These are phyloP conservation scores for Sphaeridia pumilis DNA, from an alignment of 2,888 invertebrate genomes.

Conservation along the genomic window DNA sequence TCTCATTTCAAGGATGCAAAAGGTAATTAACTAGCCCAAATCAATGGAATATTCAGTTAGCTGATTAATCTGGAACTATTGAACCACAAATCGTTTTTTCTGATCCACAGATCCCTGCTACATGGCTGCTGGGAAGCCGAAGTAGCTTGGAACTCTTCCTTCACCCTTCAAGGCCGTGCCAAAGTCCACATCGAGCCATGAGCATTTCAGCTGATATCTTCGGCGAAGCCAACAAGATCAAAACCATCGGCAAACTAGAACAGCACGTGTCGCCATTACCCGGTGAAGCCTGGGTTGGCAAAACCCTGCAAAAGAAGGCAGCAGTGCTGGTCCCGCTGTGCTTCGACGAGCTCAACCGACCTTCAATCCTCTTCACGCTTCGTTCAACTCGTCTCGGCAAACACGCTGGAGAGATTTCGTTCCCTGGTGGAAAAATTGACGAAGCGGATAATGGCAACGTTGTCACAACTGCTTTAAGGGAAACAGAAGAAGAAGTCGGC, in stretches of 20 bases:
- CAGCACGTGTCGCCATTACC: constrained; percentile 9
- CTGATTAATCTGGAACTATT: too few relatives aligned
- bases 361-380: constrained; percentile 68
- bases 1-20: too few relatives aligned
- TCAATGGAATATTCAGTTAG: too few relatives aligned
- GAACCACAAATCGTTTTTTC: too few relatives aligned
- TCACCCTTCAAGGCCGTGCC: too few relatives aligned
- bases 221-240: constrained; percentile 20
- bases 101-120: too few relatives aligned
- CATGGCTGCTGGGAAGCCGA: too few relatives aligned
- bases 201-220: too few relatives aligned
- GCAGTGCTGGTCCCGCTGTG: constrained; percentile 76
- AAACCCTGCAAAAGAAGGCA: constrained; percentile 44
- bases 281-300: constrained; percentile 12
- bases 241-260: constrained; percentile 16
- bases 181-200: too few relatives aligned
- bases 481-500: constrained; percentile 75
- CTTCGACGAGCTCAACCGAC: constrained; percentile 47
- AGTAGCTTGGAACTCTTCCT: too few relatives aligned
- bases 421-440: constrained; percentile 57
- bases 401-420: constrained; percentile 70
- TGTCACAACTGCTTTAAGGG: constrained; percentile 64
- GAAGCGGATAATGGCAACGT: constrained; percentile 47
- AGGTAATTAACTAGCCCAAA: too few relatives aligned
- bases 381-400: constrained; percentile 56